Evolutionary conservation across 2,797 vertebrate species (phyloP).

Genomic region (Phoxinus dragarum): DNA sequence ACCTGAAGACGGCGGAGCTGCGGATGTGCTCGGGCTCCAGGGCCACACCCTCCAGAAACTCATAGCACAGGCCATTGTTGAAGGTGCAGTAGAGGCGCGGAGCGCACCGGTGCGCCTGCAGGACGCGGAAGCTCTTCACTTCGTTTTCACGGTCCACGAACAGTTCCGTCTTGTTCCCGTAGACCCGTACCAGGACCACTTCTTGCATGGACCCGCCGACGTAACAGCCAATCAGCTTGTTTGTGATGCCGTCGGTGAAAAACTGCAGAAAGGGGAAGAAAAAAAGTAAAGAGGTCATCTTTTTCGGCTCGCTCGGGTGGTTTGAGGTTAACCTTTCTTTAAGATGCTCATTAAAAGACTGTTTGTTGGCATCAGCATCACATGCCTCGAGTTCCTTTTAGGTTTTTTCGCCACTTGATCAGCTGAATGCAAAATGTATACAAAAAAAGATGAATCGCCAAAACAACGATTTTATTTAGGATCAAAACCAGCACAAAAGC

Average conservation of each 20-base stretch:
- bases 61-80: conserved; percentile 95
- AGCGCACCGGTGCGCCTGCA: conserved; percentile 92
- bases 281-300: neutral
- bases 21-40: conserved; percentile 93
- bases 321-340: conserved; percentile 28
- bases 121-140: conserved; percentile 93
- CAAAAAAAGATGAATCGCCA: neutral
- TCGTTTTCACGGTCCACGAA: conserved; percentile 94
- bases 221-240: conserved; percentile 95
- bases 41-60: conserved; percentile 93
- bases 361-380: conserved; percentile 19
- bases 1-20: conserved; percentile 89
- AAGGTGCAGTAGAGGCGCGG: conserved; percentile 96
- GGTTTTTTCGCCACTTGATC: neutral
- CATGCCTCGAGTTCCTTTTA: conserved; percentile 8
- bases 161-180: conserved; percentile 95
- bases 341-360: conserved; percentile 3
- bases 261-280: conserved; percentile 74
- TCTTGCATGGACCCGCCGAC: conserved; percentile 85
- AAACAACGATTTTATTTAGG: neutral
- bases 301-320: neutral
- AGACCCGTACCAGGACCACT: conserved; percentile 94
- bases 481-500: neutral
- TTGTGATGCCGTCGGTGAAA: conserved; percentile 98
- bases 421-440: neutral